Conservation (phyloP, 2,113 vertebrate genomes). For the Meriones unguiculatus region DNA sequence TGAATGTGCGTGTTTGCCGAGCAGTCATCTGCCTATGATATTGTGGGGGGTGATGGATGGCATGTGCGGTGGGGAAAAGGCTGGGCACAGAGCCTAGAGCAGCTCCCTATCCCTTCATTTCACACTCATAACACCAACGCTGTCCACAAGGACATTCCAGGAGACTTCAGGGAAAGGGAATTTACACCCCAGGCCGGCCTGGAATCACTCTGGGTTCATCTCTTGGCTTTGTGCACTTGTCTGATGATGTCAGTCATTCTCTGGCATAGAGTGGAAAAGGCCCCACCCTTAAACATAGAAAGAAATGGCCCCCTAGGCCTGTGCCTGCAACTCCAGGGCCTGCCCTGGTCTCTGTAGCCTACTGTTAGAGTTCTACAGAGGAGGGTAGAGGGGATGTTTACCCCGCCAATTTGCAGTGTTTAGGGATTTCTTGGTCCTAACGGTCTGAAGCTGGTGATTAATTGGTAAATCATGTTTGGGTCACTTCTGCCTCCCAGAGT, state of each 20-base stretch:
- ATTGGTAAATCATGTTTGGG: slow-evolving; percentile 64
- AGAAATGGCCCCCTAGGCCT: neutral
- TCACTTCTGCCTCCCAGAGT: neutral
- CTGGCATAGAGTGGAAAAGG: neutral
- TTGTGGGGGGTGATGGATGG: slow-evolving; percentile 33
- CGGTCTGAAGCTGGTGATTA: slow-evolving; percentile 11
- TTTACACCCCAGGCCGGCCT: neutral
- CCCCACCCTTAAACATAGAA: fast-evolving
- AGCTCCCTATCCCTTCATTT: neutral
- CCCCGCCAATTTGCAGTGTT: neutral
- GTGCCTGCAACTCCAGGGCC: neutral
- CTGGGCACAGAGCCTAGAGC: neutral
- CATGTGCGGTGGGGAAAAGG: neutral
- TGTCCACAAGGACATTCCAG: neutral
- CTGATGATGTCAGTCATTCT: neutral
- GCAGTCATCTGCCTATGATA: slow-evolving; percentile 11
- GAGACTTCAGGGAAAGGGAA: neutral
- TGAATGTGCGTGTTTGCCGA: neutral
- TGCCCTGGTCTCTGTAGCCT: neutral
- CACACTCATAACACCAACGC: neutral
- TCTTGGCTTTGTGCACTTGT: neutral
- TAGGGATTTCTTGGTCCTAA: neutral
- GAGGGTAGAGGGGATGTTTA: neutral
- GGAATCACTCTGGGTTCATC: neutral
- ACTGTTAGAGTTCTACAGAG: neutral